phyloP scores from a whole-genome alignment of 2,888 invertebrate species.

The Netelia melanura region DNA sequence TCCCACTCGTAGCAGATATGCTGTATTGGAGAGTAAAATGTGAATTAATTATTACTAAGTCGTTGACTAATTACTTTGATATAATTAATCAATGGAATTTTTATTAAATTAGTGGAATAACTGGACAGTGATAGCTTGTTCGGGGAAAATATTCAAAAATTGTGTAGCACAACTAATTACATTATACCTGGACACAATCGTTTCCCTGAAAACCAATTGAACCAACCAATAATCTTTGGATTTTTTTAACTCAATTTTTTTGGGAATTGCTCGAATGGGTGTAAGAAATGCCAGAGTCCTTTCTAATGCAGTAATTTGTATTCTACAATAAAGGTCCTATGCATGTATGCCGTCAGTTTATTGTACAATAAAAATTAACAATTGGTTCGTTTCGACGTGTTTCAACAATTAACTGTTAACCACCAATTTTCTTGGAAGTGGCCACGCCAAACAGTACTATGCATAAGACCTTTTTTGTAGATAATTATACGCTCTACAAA shows the following conservation, averaged over 20 bases:
- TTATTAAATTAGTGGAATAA: too few species aligned
- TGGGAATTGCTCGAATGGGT: neutral
- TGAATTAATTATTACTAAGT: neutral
- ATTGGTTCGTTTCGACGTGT: neutral
- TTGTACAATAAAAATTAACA: neutral
- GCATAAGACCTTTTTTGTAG: neutral
- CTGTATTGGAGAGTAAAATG: neutral
- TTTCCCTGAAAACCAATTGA: too few species aligned
- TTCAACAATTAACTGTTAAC: neutral
- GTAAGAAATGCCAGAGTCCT: neutral
- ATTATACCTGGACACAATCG: neutral
- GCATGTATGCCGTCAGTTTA: neutral
- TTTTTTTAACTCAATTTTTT: neutral
- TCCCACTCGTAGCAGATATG: conserved; percentile 11
- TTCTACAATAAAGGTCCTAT: neutral
- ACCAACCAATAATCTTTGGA: too few species aligned
- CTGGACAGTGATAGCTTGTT: too few species aligned
- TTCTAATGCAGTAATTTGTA: neutral
- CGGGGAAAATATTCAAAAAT: too few species aligned
- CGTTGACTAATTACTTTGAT: neutral
- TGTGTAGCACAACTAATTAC: neutral
- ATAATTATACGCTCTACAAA: neutral
- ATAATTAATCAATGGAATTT: too few species aligned
- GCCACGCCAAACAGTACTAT: neutral
- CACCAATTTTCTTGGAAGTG: neutral